Base-by-base conservation (phyloP, 2,888 invertebrate species). In the Diplazon laetatorius region DNA sequence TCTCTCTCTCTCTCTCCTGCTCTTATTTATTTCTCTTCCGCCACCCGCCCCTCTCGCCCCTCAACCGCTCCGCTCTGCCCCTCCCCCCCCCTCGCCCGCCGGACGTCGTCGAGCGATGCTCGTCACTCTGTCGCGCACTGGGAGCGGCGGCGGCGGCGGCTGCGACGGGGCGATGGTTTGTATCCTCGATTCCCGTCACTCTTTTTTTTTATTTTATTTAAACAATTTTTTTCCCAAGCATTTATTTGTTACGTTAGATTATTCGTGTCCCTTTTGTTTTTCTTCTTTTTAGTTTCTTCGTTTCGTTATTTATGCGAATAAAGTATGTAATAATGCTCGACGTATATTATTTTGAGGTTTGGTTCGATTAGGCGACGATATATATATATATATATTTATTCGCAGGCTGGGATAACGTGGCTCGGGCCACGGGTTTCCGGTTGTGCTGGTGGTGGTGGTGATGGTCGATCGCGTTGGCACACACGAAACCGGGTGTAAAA, bases 381-480 rank as follows among this genome's bases (percentile, higher is more conserved):
- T 70, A 71, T 79, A 78, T 78, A 74, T 72, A 77, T 70, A 74
- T 71, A 70, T 76, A 70, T 70, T 76, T 30, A 2, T 59, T 71
- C 76, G 71, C 76, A 50, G 57, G 50, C 59, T 77, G 18, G 60
- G 65, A 62, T 80, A 74, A 74, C 68, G 66, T 69, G 74, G 48
- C 46, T 62, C 63, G 70, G 68, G 72, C 70, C 63, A 80, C 65
- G 80, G 77, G 52, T 77, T 75, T 78, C 75, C 74, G 80, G 78
- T n/a, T n/a, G n/a, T n/a, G n/a, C n/a, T n/a, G n/a, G n/a, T n/a
- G n/a, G n/a, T n/a, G n/a, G n/a, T n/a, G n/a, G n/a, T n/a, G n/a
- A n/a, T 59, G 79, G 75, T 77, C 72, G 76, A 76, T 80, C 77
- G 76, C 80, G 79, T 80, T 81, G 70, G 73, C 74, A 79, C 76